Evolutionary conservation across 2,797 vertebrate species (phyloP), one percentile per base, ranked within the genome.

Genomic region (Syncerus caffer): DNA sequence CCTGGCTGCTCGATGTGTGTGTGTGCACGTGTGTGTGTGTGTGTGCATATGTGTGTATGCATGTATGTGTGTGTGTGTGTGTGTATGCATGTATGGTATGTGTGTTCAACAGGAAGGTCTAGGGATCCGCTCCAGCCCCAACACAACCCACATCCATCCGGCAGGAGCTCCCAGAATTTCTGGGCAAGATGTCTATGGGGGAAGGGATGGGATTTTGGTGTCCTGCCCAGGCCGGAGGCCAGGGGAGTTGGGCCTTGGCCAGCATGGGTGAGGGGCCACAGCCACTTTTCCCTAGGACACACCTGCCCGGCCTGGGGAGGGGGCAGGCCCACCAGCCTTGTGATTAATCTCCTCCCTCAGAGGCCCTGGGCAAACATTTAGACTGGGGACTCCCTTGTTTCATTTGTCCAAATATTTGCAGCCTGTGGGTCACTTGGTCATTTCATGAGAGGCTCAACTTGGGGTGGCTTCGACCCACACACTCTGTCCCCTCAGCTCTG

Each of bases 351-450:
- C 53, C 93, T 76, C 94, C 95, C 97, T 96, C 64, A 85, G 95
- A 96, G 98, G 97, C 85, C 78, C 97, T 67, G 8, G 94, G 96
- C 98, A 98, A 98, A 98, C 98, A 97, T 98, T 98, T 98, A 98
- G 97, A 98, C 95, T 96, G 93, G 98, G 97, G 78, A 95, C 98
- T 98, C 98, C 98, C 98, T 98, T 96, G 89, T 98, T 94, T 98
- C 10, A 0, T 97, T 98, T 97, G 2, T 98, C 98, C 98, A 99
- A 98, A 98, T 98, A 98, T 98, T 98, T 98, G 98, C 97, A 97
- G 74, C 96, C 25, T 95, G 85, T 31, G 6, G 98, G 97, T 97
- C 97, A 97, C 96, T 78, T 71, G 55, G 97, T 95, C 50, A 71
- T 97, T 98, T 98, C 98, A 98, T 97, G 95, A 96, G 96, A 97